phyloP scores from a whole-genome alignment of 2,888 invertebrate genomes.

The Synanthedon andrenaeformis region DNA sequence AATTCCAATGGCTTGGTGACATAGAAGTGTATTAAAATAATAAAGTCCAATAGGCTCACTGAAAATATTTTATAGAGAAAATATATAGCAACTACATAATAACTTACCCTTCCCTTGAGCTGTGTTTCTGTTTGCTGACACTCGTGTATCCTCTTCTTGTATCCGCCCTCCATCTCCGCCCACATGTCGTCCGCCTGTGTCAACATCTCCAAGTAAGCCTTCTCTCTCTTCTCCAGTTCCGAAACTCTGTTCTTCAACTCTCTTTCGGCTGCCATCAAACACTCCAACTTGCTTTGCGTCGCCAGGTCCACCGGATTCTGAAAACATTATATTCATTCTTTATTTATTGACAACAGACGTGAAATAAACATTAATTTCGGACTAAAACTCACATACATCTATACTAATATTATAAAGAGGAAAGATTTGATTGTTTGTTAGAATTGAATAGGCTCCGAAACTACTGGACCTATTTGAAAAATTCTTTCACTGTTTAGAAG shows the following conservation, averaged over 20 bases:
- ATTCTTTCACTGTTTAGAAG: too few species aligned
- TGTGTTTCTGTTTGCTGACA: slow-evolving; percentile 51
- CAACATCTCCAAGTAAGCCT: slow-evolving; percentile 77
- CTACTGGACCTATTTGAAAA: too few species aligned
- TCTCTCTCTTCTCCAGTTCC: slow-evolving; percentile 74
- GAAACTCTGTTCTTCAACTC: slow-evolving; percentile 72
- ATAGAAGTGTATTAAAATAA: too few species aligned
- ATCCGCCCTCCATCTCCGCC: slow-evolving; percentile 75
- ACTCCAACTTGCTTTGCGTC: slow-evolving; percentile 30
- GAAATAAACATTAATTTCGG: too few species aligned
- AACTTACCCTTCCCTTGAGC: slow-evolving; percentile 69
- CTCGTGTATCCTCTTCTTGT: slow-evolving; percentile 70
- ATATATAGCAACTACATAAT: too few species aligned
- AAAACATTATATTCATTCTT: background rate
- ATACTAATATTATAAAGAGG: too few species aligned
- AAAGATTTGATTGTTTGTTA: too few species aligned
- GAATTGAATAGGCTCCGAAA: too few species aligned
- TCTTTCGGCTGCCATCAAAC: slow-evolving; percentile 65
- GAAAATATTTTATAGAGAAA: too few species aligned
- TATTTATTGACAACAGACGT: background rate
- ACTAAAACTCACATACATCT: background rate
- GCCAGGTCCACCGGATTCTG: slow-evolving; percentile 38
- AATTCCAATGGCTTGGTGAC: too few species aligned
- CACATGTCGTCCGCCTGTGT: slow-evolving; percentile 80
- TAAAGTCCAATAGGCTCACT: too few species aligned